Percentiles rank a stretch among this genome's conserved stretches.
These are phyloP conservation scores for Metallyticus violacea DNA, from an alignment of 2,888 invertebrate genomes.

Conservation along the genomic window DNA sequence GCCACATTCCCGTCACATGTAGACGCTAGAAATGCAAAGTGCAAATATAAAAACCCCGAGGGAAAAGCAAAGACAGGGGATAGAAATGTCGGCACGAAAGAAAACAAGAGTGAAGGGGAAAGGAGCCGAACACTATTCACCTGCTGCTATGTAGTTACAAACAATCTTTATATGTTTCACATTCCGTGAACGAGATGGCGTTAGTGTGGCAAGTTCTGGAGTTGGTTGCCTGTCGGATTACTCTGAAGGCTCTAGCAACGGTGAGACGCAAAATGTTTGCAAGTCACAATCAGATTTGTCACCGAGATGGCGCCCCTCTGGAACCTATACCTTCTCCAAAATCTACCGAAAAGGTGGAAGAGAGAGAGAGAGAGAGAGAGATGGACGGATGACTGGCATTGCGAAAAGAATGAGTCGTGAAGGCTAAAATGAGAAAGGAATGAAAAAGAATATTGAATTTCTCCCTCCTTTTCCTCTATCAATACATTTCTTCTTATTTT, in stretches of 20 bases:
- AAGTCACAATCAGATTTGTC: conserved; percentile 22
- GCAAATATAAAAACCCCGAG: not conserved
- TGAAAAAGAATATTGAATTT: conserved; percentile 29
- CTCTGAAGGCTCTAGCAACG: not conserved
- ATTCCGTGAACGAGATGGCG: not conserved
- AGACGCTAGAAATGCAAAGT: not conserved
- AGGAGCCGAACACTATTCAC: not conserved
- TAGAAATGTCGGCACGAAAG: not conserved
- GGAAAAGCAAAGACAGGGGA: not conserved
- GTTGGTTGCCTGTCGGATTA: not conserved
- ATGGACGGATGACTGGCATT: not conserved
- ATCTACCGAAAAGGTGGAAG: too few species aligned
- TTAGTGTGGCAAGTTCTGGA: not conserved
- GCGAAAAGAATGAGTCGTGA: not conserved
- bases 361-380: too few species aligned
- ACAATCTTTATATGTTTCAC: not conserved
- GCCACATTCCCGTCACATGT: not conserved
- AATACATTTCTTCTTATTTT: conserved; percentile 19
- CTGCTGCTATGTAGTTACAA: not conserved
- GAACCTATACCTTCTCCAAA: not conserved
- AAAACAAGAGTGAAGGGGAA: not conserved
- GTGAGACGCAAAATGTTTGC: conserved; percentile 4
- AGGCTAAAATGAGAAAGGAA: conserved; percentile 20
- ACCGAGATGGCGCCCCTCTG: not conserved
- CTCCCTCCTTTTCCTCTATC: conserved; percentile 3